These are phyloP conservation scores for Spilosoma lubricipeda DNA, from an alignment of 2,888 invertebrate species.

Conservation along the genomic window DNA sequence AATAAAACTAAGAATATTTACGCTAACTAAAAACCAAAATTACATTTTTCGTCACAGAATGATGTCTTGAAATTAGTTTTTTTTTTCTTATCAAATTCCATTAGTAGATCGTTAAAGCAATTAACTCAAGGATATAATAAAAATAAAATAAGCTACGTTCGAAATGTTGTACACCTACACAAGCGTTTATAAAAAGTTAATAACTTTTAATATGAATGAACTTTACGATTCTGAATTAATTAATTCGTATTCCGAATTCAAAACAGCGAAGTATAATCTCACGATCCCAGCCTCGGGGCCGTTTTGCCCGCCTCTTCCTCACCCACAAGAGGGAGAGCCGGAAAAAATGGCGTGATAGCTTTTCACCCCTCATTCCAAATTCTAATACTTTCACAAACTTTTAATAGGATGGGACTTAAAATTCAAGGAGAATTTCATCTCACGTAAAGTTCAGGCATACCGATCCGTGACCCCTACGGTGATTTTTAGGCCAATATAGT, in stretches of 20 bases:
- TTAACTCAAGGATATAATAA: conserved; percentile 54
- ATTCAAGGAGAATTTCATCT: conserved; percentile 80
- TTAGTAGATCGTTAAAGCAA: conserved; percentile 54
- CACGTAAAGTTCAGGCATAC: conserved; percentile 70
- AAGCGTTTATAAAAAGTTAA: conserved; percentile 59
- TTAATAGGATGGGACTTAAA: conserved; percentile 85
- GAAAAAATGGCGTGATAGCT: conserved; percentile 81
- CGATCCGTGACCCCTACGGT: conserved; percentile 35
- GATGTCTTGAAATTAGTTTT: conserved; percentile 48
- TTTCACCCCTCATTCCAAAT: conserved; percentile 84
- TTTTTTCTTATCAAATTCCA: conserved; percentile 49
- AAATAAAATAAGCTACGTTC: conserved; percentile 47
- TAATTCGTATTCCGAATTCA: conserved; percentile 72
- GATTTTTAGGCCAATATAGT: conserved; percentile 26
- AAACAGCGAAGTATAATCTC: conserved; percentile 74
- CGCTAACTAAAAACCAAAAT: conserved; percentile 59
- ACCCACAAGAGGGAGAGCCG: conserved; percentile 62
- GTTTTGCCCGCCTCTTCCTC: conserved; percentile 52
- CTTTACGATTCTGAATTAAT: conserved; percentile 67
- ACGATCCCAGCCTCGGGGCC: conserved; percentile 62
- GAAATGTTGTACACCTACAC: conserved; percentile 43
- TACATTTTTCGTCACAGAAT: conserved; percentile 49
- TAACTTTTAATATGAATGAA: conserved; percentile 65
- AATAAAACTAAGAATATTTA: conserved; percentile 80
- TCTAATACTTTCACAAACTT: conserved; percentile 85